Percentiles rank a stretch among this genome's conserved stretches.
These are phyloP conservation scores for Apaloderma vittatum DNA, from an alignment of 2,113 vertebrate genomes.

Conservation along the genomic window DNA sequence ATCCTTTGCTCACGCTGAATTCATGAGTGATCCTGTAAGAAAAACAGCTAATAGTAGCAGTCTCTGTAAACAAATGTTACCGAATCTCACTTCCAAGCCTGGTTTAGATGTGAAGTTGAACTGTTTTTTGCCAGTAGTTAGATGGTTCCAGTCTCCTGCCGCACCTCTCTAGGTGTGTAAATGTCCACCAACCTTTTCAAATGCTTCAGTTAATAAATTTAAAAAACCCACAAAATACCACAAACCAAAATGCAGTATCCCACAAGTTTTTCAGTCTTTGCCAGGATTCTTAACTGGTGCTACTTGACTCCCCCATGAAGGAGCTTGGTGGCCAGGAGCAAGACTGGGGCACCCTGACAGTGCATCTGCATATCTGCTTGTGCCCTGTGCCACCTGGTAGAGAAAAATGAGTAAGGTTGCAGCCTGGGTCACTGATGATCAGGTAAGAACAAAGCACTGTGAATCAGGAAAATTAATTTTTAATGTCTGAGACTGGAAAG, in stretches of 20 bases:
- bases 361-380: accelerated
- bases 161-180: not conserved
- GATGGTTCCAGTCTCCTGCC: not conserved
- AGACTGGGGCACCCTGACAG: not conserved
- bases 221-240: not conserved
- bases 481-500: not conserved
- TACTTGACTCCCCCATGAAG: not conserved
- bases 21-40: not conserved
- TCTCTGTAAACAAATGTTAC: not conserved
- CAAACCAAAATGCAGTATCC: not conserved
- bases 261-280: not conserved
- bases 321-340: too few species aligned
- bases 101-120: not conserved
- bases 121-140: not conserved
- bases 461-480: not conserved
- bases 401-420: not conserved
- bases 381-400: not conserved
- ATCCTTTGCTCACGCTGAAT: not conserved
- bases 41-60: not conserved
- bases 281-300: not conserved
- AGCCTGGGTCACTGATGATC: not conserved
- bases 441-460: not conserved
- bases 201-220: not conserved
- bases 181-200: not conserved
- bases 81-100: not conserved